A percentile compares a stretch with the other conserved stretches of the same genome.
These are phyloP conservation scores for Hippocampus kuda DNA, from an alignment of 2,797 vertebrate species.

Conservation along the genomic window DNA sequence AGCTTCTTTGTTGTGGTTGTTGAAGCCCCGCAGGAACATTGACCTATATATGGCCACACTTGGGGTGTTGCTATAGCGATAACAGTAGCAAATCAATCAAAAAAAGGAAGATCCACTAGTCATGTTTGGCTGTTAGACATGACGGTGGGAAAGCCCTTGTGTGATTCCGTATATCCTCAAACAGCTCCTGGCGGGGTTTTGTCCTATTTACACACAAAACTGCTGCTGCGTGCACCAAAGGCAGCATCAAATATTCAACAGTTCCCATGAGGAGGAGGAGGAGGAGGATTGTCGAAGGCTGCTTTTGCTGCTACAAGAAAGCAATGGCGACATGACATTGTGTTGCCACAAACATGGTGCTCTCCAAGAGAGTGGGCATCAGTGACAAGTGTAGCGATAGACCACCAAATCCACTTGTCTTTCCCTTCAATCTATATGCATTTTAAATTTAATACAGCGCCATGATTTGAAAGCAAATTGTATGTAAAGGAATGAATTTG, in stretches of 20 bases:
- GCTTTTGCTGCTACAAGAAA: slow-evolving; percentile 34
- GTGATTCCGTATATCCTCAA: slow-evolving; percentile 32
- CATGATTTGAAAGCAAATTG: neutral
- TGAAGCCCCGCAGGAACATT: slow-evolving; percentile 45
- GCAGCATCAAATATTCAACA: slow-evolving; percentile 67
- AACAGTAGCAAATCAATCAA: slow-evolving; percentile 30
- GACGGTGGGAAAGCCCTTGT: slow-evolving; percentile 28
- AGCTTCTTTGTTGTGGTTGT: slow-evolving; percentile 32
- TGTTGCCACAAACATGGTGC: slow-evolving; percentile 25
- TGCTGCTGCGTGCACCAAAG: slow-evolving; percentile 41
- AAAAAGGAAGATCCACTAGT: neutral
- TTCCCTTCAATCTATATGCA: too few relatives aligned
- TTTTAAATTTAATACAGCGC: neutral
- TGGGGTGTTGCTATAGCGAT: slow-evolving; percentile 42
- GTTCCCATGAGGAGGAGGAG: slow-evolving; percentile 30
- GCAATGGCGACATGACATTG: slow-evolving; percentile 9
- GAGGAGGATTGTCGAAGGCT: slow-evolving; percentile 33
- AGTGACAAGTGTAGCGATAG: neutral
- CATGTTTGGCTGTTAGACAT: neutral
- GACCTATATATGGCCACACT: slow-evolving; percentile 58
- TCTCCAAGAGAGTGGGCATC: slow-evolving; percentile 16
- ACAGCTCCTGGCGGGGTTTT: slow-evolving; percentile 46
- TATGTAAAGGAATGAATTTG: too few relatives aligned
- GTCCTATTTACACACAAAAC: slow-evolving; percentile 58
- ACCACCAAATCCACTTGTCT: neutral